These are phyloP conservation scores for Grammomys dolichurus DNA, from an alignment of 2,113 vertebrate species.

Conservation along the genomic window DNA sequence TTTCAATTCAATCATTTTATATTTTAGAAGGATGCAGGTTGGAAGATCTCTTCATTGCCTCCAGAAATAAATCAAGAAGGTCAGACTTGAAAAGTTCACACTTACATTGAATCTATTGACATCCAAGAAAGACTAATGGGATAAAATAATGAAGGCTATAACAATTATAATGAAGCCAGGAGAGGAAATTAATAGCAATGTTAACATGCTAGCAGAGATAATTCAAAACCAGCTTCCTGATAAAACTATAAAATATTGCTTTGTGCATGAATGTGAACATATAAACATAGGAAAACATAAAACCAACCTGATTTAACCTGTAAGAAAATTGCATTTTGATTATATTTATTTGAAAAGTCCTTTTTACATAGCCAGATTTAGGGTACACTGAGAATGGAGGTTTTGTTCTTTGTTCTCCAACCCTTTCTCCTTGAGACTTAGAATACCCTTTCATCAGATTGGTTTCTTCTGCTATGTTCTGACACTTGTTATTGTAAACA, in stretches of 20 bases:
- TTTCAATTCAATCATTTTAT: conserved; percentile 78
- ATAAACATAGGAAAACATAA: background rate
- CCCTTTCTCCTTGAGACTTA: background rate
- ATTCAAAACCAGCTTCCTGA: conserved; percentile 25
- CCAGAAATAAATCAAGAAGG: conserved; percentile 81
- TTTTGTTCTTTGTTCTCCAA: background rate
- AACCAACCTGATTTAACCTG: background rate
- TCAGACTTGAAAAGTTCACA: conserved; percentile 81
- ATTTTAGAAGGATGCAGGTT: conserved; percentile 71
- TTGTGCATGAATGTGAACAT: background rate
- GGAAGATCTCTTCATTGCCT: conserved; percentile 71
- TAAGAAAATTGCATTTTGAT: background rate
- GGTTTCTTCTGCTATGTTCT: background rate
- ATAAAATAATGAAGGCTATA: conserved; percentile 73
- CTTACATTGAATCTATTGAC: conserved; percentile 77
- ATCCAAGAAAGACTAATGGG: conserved; percentile 66
- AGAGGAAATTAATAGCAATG: conserved; percentile 61
- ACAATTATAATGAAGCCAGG: conserved; percentile 53
- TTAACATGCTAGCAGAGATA: background rate
- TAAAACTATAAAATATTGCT: background rate
- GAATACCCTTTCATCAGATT: no score
- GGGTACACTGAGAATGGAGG: accelerated
- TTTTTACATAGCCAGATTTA: background rate
- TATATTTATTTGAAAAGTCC: background rate
- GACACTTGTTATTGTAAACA: background rate